Percentiles rank a stretch among this genome's conserved stretches.
phyloP scores from a whole-genome alignment of 2,888 invertebrate genomes.

The Harpalus rufipes region DNA sequence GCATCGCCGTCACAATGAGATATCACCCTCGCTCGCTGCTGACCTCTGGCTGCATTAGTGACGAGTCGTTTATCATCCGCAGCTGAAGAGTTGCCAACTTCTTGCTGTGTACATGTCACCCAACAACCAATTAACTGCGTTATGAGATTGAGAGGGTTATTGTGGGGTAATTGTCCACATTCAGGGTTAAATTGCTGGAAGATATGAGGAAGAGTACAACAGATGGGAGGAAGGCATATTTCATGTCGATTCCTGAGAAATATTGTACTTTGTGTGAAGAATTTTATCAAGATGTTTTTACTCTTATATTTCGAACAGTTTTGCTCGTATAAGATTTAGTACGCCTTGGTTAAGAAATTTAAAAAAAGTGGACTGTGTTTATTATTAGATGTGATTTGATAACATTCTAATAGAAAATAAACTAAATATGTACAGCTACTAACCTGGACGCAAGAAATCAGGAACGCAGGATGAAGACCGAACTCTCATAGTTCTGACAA shows the following conservation, averaged over 20 bases:
- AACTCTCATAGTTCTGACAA: too few relatives aligned
- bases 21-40: conserved; percentile 52
- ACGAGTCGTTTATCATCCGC: conserved; percentile 59
- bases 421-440: too few relatives aligned
- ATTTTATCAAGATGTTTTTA: too few relatives aligned
- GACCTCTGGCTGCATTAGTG: conserved; percentile 61
- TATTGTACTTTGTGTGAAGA: too few relatives aligned
- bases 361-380: too few relatives aligned
- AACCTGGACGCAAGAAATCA: too few relatives aligned
- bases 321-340: too few relatives aligned
- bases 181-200: conserved; percentile 4
- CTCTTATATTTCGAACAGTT: too few relatives aligned
- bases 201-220: neutral
- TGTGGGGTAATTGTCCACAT: neutral
- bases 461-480: too few relatives aligned
- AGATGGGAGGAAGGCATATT: neutral
- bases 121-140: conserved; percentile 30
- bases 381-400: too few relatives aligned
- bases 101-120: conserved; percentile 10
- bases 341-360: too few relatives aligned
- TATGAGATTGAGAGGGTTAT: conserved; percentile 24
- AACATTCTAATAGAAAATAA: too few relatives aligned
- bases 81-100: conserved; percentile 34
- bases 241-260: neutral
- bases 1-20: conserved; percentile 59